Conservation (phyloP, 2,888 invertebrate species). For the Cerastis rubricosa region DNA sequence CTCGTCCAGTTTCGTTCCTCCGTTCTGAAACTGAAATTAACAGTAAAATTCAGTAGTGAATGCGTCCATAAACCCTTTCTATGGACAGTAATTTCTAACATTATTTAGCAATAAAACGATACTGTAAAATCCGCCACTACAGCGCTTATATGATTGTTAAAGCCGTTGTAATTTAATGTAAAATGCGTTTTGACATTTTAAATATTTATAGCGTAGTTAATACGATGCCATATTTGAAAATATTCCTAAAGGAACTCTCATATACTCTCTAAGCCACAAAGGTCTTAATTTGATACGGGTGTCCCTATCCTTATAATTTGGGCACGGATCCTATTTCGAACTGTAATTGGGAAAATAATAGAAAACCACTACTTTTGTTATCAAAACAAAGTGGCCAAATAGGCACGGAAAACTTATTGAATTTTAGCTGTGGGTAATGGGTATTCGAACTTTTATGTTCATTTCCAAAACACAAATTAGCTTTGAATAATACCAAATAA, state of each 20-base stretch:
- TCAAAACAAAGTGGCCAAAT: conserved; percentile 3
- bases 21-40: no score
- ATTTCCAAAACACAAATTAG: neutral
- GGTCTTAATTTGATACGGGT: conserved; percentile 38
- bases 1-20: neutral
- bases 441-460: neutral
- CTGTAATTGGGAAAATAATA: conserved; percentile 38
- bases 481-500: neutral
- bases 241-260: neutral
- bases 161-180: neutral
- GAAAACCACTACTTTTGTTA: conserved; percentile 24
- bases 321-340: conserved; percentile 26
- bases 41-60: conserved; percentile 27
- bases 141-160: neutral
- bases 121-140: conserved; percentile 1
- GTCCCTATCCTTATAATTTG: conserved; percentile 13
- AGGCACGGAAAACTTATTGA: neutral
- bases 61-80: conserved; percentile 17
- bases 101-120: conserved; percentile 20
- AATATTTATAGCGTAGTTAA: neutral
- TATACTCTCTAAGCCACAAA: neutral
- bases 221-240: neutral
- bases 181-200: neutral
- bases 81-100: conserved; percentile 4
- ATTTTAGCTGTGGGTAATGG: neutral